A percentile compares a stretch with the other conserved stretches of the same genome.
phyloP scores from a whole-genome alignment of 1,140 invertebrate genomes.

The Agrilus planipennis region DNA sequence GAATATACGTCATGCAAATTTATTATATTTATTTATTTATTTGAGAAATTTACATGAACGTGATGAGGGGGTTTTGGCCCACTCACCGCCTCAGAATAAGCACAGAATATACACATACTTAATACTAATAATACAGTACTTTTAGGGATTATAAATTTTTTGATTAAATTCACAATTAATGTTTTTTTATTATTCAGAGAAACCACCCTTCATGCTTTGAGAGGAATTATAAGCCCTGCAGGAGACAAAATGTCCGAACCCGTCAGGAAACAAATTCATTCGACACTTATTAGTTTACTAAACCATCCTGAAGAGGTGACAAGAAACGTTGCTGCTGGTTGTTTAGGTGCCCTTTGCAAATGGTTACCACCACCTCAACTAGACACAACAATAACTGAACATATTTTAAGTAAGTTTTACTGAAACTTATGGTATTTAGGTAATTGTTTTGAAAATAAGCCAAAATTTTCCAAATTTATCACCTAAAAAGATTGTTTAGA shows the following conservation, averaged over 20 bases:
- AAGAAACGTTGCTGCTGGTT: constrained; percentile 70
- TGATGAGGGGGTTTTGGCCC: too few species aligned
- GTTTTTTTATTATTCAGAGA: constrained; percentile 45
- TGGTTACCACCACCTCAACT: constrained; percentile 66
- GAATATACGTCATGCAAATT: too few species aligned
- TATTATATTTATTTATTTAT: too few species aligned
- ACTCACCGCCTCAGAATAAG: too few species aligned
- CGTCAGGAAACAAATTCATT: constrained; percentile 62
- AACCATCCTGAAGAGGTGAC: constrained; percentile 69
- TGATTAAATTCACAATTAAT: too few species aligned
- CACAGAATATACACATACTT: too few species aligned
- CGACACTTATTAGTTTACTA: constrained; percentile 57
- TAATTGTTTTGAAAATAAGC: too few species aligned
- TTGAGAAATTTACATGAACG: too few species aligned
- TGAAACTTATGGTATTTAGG: background rate
- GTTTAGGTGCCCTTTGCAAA: constrained; percentile 72
- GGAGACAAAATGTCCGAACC: constrained; percentile 82
- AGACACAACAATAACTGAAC: constrained; percentile 57
- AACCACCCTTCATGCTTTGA: constrained; percentile 82
- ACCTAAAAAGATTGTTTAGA: too few species aligned
- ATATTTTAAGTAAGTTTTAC: constrained; percentile 52
- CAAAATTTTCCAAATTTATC: too few species aligned
- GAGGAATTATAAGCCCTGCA: constrained; percentile 68
- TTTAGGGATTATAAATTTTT: background rate
- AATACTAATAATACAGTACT: constrained; percentile 4